Evolutionary conservation across 2,113 vertebrate species (phyloP), one percentile per base, ranked within the genome.

Genomic region (Polyodon spathula): DNA sequence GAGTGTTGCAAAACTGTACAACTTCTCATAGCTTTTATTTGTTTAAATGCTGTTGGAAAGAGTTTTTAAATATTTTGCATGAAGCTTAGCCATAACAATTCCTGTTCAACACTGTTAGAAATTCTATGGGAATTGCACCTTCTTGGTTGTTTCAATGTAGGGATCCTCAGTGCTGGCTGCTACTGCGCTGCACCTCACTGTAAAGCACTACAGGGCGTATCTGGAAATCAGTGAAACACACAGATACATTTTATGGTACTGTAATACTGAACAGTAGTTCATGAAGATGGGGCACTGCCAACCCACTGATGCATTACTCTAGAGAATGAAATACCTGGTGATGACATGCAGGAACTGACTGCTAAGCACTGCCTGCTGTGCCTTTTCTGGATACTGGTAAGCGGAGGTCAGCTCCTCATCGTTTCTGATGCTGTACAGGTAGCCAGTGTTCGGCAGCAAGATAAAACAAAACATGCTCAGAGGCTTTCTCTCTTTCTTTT

Each of bases 311-410:
- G 44, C 44, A 9, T 48, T 14, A 48, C 27, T 27, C 3, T 27
- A 27, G 27, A 27, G 27, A 3, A 27, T 27, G 27, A 27, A 27
- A 27, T 81, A 97, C 95, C 88, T 94, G 64, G 96, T 96, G 67
- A 97, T 91, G 66, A 97, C 89, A 0, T 97, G 92, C 8, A 98
- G 71, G 66, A 97, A 91, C 41, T 90, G 87, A 53, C 90, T 81
- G 1, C 90, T 92, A 1, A 98, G 86, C 61, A 91, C 89, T 0
- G 93, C 94, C 76, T 92, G 86, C 70, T 88, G 81, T 48, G 89
- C 87, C 66, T 81, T 95, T 75, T 98, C 93, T 6, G 96, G 93
- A 64, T 97, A 98, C 43, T 92, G 91, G 66, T 98, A 98, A 37
- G 87, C 76, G 0, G 96, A 97, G 70, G 97, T 76, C 46, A 92